Conservation (phyloP, 2,888 invertebrate genomes). For the Brenthis ino region DNA sequence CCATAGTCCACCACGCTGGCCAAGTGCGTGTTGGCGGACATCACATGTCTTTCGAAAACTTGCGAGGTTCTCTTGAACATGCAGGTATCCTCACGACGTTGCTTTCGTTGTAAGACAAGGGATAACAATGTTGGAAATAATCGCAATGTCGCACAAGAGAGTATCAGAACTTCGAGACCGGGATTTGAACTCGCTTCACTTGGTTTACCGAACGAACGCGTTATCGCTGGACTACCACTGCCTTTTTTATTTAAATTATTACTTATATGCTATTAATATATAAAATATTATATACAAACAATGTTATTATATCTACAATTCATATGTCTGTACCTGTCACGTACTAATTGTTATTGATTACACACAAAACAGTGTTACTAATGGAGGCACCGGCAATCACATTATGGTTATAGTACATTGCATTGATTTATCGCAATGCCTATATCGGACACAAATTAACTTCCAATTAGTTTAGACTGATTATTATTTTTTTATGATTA, state of each 20-base stretch:
- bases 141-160: too few species aligned
- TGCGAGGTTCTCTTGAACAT: too few species aligned
- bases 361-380: constrained; percentile 25
- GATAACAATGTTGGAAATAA: too few species aligned
- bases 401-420: constrained; percentile 23
- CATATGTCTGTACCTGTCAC: constrained; percentile 23
- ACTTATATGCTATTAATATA: background rate
- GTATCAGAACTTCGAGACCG: too few species aligned
- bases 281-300: constrained; percentile 7
- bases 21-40: too few species aligned
- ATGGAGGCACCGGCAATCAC: constrained; percentile 27
- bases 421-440: constrained; percentile 22
- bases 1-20: too few species aligned
- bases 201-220: too few species aligned
- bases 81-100: too few species aligned
- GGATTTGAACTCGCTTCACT: too few species aligned
- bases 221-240: background rate
- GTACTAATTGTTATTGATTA: constrained; percentile 31
- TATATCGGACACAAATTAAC: constrained; percentile 20
- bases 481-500: background rate
- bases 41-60: too few species aligned
- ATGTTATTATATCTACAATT: background rate
- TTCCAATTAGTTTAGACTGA: constrained; percentile 14
- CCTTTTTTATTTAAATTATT: too few species aligned
- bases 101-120: too few species aligned